Conservation (phyloP, 2,113 vertebrate genomes). For the Psophia crepitans region DNA sequence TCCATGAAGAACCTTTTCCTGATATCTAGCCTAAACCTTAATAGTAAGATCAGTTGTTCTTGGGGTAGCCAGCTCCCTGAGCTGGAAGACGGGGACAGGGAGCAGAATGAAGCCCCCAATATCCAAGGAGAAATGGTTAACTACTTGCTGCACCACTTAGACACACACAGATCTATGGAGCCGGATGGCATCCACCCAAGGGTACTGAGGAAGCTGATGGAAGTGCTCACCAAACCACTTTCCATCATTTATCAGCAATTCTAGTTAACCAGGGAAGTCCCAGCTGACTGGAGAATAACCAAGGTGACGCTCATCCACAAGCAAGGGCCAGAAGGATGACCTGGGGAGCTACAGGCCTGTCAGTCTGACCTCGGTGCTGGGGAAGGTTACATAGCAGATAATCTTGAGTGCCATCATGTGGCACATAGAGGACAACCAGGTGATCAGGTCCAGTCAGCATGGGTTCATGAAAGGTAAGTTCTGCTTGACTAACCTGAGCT, state of each 20-base stretch:
- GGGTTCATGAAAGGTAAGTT: too few species aligned
- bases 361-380: background rate
- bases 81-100: background rate
- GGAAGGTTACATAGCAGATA: background rate
- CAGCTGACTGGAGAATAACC: background rate
- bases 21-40: too few species aligned
- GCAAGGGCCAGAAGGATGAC: background rate
- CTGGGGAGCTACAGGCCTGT: background rate
- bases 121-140: background rate
- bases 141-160: background rate
- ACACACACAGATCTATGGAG: background rate
- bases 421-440: background rate
- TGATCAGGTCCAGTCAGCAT: background rate
- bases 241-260: background rate
- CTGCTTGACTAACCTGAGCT: too few species aligned
- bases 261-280: rapidly evolving
- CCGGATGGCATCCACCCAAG: background rate
- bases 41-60: background rate
- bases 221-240: background rate
- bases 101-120: background rate
- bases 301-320: too few species aligned
- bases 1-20: too few species aligned
- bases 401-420: background rate
- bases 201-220: background rate
- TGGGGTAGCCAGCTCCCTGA: rapidly evolving